A percentile compares a stretch with the other conserved stretches of the same genome.
Conservation (phyloP, 2,888 invertebrate species). For the Eustalomyia histrio region DNA sequence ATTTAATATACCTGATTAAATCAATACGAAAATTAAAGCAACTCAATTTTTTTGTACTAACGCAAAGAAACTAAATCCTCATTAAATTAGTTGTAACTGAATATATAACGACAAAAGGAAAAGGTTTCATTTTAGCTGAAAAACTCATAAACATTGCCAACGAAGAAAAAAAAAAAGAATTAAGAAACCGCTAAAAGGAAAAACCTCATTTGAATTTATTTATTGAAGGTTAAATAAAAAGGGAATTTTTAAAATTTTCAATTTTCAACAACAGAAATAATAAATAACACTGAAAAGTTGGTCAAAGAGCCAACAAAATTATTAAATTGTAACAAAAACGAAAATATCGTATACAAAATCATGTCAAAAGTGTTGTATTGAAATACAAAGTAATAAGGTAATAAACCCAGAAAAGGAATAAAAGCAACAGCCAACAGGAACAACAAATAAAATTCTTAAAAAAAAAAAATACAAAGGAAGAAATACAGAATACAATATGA, state of each 20-base stretch:
- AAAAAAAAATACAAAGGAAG: constrained; percentile 4
- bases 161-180: too few species aligned
- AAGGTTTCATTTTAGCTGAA: constrained; percentile 38
- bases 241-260: constrained; percentile 20
- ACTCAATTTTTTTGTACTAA: constrained; percentile 48
- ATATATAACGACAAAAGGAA: background rate
- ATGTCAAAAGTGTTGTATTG: constrained; percentile 58
- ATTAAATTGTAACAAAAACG: background rate
- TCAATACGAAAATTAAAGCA: constrained; percentile 44
- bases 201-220: background rate
- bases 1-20: constrained; percentile 58
- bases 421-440: background rate
- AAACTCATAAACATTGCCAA: constrained; percentile 3
- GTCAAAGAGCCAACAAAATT: constrained; percentile 26
- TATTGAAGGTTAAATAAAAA: constrained; percentile 21
- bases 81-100: constrained; percentile 42
- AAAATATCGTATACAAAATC: constrained; percentile 24
- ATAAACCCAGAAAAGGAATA: constrained; percentile 33
- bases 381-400: constrained; percentile 55
- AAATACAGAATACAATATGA: constrained; percentile 41
- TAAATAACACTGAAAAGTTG: constrained; percentile 26
- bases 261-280: constrained; percentile 15
- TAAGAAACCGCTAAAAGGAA: background rate
- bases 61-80: constrained; percentile 24
- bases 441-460: background rate